Conservation (phyloP, 2,113 vertebrate genomes). For the Acrocephalus kingi region DNA sequence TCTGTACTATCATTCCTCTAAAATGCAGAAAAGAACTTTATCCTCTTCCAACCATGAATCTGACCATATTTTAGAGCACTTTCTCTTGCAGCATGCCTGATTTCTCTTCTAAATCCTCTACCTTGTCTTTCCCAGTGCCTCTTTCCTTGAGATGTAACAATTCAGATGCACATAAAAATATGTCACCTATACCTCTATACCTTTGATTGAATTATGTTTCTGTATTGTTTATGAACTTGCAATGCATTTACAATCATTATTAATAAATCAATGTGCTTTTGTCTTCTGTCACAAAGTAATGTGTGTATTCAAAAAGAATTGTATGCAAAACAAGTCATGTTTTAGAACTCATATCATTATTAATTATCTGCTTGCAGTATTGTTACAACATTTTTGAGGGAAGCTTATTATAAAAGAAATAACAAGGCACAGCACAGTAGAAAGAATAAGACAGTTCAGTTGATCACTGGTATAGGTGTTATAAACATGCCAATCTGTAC, state of each 20-base stretch:
- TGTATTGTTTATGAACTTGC: slow-evolving; percentile 59
- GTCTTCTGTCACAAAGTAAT: slow-evolving; percentile 64
- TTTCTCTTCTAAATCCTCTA: background rate
- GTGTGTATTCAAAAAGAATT: slow-evolving; percentile 48
- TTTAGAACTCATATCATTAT: slow-evolving; percentile 52
- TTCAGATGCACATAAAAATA: slow-evolving; percentile 47
- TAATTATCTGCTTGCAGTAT: slow-evolving; percentile 64
- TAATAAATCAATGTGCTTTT: slow-evolving; percentile 67
- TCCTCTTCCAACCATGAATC: background rate
- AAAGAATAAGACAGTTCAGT: slow-evolving; percentile 54
- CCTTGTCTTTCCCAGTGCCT: slow-evolving; percentile 6
- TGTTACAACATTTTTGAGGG: slow-evolving; percentile 58
- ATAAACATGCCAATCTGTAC: slow-evolving; percentile 69
- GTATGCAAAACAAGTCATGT: slow-evolving; percentile 63
- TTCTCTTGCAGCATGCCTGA: background rate
- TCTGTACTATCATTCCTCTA: background rate
- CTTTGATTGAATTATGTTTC: slow-evolving; percentile 63
- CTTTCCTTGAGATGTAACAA: slow-evolving; percentile 30
- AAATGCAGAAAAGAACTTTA: slow-evolving; percentile 6
- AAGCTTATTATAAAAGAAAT: slow-evolving; percentile 58
- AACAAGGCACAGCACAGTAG: slow-evolving; percentile 38
- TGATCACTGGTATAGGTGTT: slow-evolving; percentile 61
- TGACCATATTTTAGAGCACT: slow-evolving; percentile 2
- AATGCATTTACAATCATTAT: slow-evolving; percentile 69
- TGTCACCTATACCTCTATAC: slow-evolving; percentile 33